phyloP scores from a whole-genome alignment of 2,797 vertebrate genomes.

The Emydoidea blandingii region DNA sequence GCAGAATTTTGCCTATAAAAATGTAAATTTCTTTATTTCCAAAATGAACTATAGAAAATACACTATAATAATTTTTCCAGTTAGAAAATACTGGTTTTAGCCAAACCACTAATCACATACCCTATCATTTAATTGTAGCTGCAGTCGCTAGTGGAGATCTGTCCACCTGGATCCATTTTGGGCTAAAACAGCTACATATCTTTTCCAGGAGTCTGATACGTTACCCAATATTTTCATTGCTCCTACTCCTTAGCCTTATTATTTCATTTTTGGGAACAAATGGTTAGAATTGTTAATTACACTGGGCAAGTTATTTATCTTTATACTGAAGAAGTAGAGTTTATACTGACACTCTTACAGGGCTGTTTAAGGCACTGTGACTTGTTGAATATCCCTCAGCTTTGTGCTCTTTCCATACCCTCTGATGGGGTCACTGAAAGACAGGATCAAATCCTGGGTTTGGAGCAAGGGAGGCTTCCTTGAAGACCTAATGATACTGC shows the following conservation, averaged over 20 bases:
- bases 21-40: constrained; percentile 15
- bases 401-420: neutral
- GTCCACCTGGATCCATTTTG: constrained; percentile 49
- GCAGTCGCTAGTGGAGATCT: constrained; percentile 28
- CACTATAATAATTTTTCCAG: neutral
- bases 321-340: constrained; percentile 36
- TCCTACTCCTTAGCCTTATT: constrained; percentile 57
- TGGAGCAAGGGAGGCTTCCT: constrained; percentile 18
- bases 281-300: constrained; percentile 64
- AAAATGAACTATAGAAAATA: constrained; percentile 15
- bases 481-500: constrained; percentile 12
- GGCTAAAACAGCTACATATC: constrained; percentile 3
- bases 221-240: constrained; percentile 65
- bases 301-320: constrained; percentile 60
- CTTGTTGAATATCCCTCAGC: constrained; percentile 9
- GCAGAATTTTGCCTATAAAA: neutral
- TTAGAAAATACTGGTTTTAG: constrained; percentile 46
- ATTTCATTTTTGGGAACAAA: constrained; percentile 58
- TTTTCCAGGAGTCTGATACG: constrained; percentile 30
- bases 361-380: constrained; percentile 22
- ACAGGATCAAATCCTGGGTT: constrained; percentile 18
- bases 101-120: neutral
- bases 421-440: constrained; percentile 15
- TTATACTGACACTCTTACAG: neutral
- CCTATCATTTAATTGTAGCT: constrained; percentile 26